Evolutionary conservation across 2,888 invertebrate genomes (phyloP), one percentile per base, ranked within the genome.

Genomic region (Eupithecia subumbrata): DNA sequence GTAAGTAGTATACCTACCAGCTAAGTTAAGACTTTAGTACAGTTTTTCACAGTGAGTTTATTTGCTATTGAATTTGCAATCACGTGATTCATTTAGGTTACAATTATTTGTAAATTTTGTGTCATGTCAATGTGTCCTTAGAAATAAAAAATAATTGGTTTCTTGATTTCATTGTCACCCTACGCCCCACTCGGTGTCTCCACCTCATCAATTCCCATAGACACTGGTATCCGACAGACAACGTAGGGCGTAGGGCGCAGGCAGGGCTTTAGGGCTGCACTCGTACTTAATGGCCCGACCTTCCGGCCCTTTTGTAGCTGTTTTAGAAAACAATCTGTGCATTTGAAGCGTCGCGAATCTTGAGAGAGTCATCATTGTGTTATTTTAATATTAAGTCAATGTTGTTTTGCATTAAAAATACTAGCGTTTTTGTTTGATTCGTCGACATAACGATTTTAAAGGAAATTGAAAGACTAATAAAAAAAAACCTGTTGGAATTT

Each of bases 171-270:
- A 64, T 86, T 79, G 84, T 73, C 87, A 86, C 87, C 86, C 85
- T 83, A 86, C 66, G 48, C 34, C n/a, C 16, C 63, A 5, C 73
- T 79, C 72, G 81, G 81, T 85, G 87, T 88, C 87, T 73, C 73
- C 88, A 87, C 89, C 85, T 89, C 90, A 90, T 92, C 89, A 89
- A 91, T 92, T 89, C 86, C 84, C 84, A 84, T 85, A 87, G 88
- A 88, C 83, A 86, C 56, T 73, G 82, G 81, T 87, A 87, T 89
- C 87, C 85, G 86, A 82, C 34, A 64, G 60, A 60, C 52, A n/a
- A 34, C 66, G 34, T 34, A 37, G 40, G 40, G 66, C 66, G 68
- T 14, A 22, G 66, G 37, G 67, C 67, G 40, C 64, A 34, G 30
- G 40, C 64, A 34, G 30, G 64, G 64, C 64, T 64, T 25, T 88